These are phyloP conservation scores for Schizopygopsis pylzovi DNA, from an alignment of 2,797 vertebrate genomes.

Conservation along the genomic window DNA sequence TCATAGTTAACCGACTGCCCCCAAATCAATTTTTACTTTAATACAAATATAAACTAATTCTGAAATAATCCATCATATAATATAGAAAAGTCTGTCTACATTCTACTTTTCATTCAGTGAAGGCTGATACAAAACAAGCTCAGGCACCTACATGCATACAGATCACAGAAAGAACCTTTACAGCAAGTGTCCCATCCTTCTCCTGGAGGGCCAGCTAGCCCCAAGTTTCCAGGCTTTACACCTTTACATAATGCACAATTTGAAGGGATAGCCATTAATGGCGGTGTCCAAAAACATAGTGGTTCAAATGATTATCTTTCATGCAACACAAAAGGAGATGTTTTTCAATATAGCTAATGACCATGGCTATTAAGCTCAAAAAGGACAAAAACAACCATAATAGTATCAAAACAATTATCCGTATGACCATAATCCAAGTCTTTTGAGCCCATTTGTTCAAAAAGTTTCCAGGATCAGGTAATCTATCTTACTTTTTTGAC, in stretches of 20 bases:
- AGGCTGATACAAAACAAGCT: slow-evolving; percentile 42
- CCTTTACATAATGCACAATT: background rate
- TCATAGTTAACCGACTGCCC: background rate
- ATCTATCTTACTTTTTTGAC: background rate
- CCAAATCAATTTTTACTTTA: slow-evolving; percentile 43
- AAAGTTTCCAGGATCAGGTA: background rate
- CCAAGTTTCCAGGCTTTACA: background rate
- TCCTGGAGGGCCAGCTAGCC: background rate
- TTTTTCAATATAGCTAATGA: background rate
- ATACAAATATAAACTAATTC: slow-evolving; percentile 64
- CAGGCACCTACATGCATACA: slow-evolving; percentile 32
- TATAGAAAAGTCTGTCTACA: slow-evolving; percentile 50
- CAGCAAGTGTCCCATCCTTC: background rate
- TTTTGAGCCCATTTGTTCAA: background rate
- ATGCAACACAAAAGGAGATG: background rate
- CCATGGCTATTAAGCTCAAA: background rate
- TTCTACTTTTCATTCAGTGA: slow-evolving; percentile 39
- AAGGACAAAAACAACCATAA: too few relatives aligned
- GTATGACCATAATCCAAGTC: background rate
- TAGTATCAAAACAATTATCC: background rate
- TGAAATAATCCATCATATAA: slow-evolving; percentile 48
- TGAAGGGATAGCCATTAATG: background rate
- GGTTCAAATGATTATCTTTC: background rate
- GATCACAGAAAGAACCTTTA: slow-evolving; percentile 32
- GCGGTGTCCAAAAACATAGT: background rate